These are phyloP conservation scores for Diadophis punctatus DNA, from an alignment of 2,113 vertebrate species.

Conservation along the genomic window DNA sequence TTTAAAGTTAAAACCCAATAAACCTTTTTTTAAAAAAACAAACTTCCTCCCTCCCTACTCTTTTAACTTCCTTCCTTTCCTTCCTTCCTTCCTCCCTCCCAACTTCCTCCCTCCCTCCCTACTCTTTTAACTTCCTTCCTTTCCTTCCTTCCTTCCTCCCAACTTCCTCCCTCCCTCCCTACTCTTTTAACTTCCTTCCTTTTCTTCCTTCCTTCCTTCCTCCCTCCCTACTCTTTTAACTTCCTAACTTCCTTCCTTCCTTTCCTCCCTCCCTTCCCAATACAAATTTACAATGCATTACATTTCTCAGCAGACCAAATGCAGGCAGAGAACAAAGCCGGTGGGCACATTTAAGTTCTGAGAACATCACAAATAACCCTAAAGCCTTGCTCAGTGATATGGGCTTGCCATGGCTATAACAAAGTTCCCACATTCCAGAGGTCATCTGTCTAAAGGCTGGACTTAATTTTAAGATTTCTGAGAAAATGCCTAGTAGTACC, in stretches of 20 bases:
- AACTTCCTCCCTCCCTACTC: no score
- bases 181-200: no score
- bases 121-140: no score
- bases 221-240: no score
- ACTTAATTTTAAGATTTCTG: not conserved
- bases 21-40: no score
- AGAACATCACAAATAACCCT: not conserved
- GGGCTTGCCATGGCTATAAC: not conserved
- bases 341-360: not conserved
- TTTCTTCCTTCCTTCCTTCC: no score
- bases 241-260: no score
- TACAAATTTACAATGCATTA: not conserved
- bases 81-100: not conserved
- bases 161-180: no score
- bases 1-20: no score
- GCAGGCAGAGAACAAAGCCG: not conserved
- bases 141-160: not conserved
- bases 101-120: no score
- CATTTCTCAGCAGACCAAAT: not conserved
- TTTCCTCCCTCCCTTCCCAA: not conserved
- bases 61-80: no score
- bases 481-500: not conserved
- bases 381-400: not conserved
- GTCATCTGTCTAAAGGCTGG: not conserved
- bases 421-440: not conserved